A percentile compares a stretch with the other conserved stretches of the same genome.
Conservation (phyloP, 2,888 invertebrate genomes). For the Branchipolynoe longqiensis region DNA sequence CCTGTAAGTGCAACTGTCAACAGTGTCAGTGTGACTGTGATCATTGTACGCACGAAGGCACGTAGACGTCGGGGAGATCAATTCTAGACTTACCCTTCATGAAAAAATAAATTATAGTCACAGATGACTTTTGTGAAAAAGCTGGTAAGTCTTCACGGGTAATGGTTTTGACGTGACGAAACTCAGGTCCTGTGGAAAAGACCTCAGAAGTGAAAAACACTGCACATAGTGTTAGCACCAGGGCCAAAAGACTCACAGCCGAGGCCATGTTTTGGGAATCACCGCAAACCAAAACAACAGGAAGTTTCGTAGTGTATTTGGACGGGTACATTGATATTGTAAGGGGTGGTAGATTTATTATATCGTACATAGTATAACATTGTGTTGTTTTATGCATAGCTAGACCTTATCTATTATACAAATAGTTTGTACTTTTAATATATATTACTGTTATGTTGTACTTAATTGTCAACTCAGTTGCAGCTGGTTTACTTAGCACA, state of each 20-base stretch:
- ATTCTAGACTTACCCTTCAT: constrained; percentile 29
- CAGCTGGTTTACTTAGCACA: too few species aligned
- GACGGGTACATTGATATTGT: neutral
- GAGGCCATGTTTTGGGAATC: neutral
- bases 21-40: too few species aligned
- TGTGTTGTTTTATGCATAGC: neutral
- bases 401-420: neutral
- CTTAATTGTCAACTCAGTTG: neutral
- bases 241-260: neutral
- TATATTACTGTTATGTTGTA: neutral
- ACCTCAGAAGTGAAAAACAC: neutral
- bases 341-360: neutral
- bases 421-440: neutral
- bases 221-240: neutral
- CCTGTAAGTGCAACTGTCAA: too few species aligned
- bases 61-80: too few species aligned
- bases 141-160: neutral
- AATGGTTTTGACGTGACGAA: neutral
- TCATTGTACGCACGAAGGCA: too few species aligned
- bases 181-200: neutral
- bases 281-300: constrained; percentile 25
- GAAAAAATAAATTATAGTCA: constrained; percentile 56
- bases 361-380: neutral
- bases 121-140: neutral
- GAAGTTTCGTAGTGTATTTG: neutral